Percentiles rank a stretch among this genome's conserved stretches.
Conservation (phyloP, 2,113 vertebrate species). For the Osmerus eperlanus region DNA sequence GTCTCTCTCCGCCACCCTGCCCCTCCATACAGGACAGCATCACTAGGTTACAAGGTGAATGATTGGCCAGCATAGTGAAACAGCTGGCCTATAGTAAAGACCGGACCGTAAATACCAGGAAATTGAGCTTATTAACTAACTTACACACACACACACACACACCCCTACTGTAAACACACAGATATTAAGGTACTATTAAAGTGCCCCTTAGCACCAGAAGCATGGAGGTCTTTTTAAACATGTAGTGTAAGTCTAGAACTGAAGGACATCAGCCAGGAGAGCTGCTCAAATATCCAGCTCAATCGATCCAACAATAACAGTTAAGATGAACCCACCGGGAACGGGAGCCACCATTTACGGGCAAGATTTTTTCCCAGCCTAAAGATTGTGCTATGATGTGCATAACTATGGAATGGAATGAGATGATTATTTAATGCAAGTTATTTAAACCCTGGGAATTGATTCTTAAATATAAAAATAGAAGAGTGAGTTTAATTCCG, state of each 20-base stretch:
- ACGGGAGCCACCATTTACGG: no score
- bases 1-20: conserved; percentile 2
- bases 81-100: neutral
- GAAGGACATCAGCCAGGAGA: no score
- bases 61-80: neutral
- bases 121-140: neutral
- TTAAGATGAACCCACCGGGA: no score
- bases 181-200: neutral
- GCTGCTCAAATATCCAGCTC: no score
- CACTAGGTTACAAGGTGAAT: neutral
- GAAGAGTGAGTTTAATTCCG: conserved; percentile 69
- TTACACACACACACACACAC: conserved; percentile 2
- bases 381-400: no score
- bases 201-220: no score
- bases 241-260: no score
- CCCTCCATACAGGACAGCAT: neutral
- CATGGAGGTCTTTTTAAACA: no score
- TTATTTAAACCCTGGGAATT: conserved; percentile 65
- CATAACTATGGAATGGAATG: no score
- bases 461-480: conserved; percentile 67
- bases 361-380: no score
- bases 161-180: neutral
- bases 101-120: neutral
- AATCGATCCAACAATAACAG: no score
- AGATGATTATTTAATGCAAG: conserved; percentile 21